Evolutionary conservation across 1,140 invertebrate genomes (phyloP).

Genomic region (Colletes latitarsis): DNA sequence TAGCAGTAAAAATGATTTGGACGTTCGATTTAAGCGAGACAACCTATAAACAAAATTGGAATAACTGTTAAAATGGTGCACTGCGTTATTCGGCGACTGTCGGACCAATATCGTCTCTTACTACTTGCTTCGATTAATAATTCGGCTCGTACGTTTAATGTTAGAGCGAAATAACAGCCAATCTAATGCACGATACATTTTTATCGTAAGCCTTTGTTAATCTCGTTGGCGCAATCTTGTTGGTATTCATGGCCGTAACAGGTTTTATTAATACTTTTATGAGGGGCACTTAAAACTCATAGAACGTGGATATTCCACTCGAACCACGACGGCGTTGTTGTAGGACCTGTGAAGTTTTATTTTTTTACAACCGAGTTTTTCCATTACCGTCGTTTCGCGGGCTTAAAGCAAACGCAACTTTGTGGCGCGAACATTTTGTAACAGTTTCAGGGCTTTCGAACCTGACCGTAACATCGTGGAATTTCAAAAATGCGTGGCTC

Average conservation of each 20-base stretch:
- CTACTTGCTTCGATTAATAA: constrained; percentile 28
- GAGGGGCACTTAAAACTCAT: constrained; percentile 32
- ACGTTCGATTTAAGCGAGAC: too few species aligned
- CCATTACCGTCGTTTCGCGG: neutral
- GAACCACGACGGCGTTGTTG: neutral
- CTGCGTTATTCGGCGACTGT: constrained; percentile 22
- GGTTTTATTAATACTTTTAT: constrained; percentile 61
- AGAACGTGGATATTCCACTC: neutral
- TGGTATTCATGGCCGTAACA: constrained; percentile 51
- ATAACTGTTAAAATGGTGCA: neutral
- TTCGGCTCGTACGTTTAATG: constrained; percentile 38
- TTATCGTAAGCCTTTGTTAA: neutral
- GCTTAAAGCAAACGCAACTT: neutral
- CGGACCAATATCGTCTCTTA: constrained; percentile 25
- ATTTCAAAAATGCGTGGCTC: neutral
- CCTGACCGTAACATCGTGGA: too few species aligned
- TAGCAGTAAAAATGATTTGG: too few species aligned
- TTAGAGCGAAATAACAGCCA: neutral
- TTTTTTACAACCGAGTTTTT: neutral
- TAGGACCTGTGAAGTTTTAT: neutral
- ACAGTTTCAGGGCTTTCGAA: neutral
- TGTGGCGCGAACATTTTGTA: neutral
- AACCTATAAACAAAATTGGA: too few species aligned
- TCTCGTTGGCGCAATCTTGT: constrained; percentile 26
- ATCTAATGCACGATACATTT: neutral